Evolutionary conservation across 2,888 invertebrate species (phyloP), one percentile per base, ranked within the genome.

Genomic region (Nymphalis urticae): DNA sequence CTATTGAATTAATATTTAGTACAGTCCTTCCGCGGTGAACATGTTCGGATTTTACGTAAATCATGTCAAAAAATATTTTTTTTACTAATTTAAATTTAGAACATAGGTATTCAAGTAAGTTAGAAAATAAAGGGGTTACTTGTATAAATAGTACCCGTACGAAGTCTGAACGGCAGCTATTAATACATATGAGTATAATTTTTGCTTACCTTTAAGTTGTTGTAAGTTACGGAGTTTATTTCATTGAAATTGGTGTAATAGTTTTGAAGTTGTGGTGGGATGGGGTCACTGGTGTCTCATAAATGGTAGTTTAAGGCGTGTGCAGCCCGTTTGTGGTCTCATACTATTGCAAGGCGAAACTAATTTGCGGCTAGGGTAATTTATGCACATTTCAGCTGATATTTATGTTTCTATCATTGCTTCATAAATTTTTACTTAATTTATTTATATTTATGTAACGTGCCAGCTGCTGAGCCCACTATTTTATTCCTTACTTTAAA

Each of bases 351-450:
- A 72, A 70, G 70, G 71, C 71, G 64, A 71, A 74, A 75, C 74
- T 73, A 72, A 75, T 75, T 75, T 75, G 74, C 69, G 75, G 75
- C 47, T 47, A 32, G 32, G 36, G 56, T 72, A 70, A 75, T 74
- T 72, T 74, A 74, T 73, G 71, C 58, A 62, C 66, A 68, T 66
- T 72, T 73, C 69, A 71, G 66, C 42, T 64, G 58, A 72, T 72
- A 72, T 75, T 72, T 73, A 72, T 72, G 72, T 72, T 64, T 66
- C 64, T 66, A 64, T 69, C 59, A 73, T 70, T 66, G 68, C 62
- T 69, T 63, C 70, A 62, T 72, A 70, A 72, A 56, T 60, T 64
- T 61, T 65, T 58, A 61, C 36, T 21, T 60, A 50, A 64, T 36
- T 61, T 54, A 68, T 61, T 56, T 16, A 56, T 16, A 32, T 53